A percentile compares a stretch with the other conserved stretches of the same genome.
Conservation (phyloP, 2,113 vertebrate genomes). For the Perccottus glenii region DNA sequence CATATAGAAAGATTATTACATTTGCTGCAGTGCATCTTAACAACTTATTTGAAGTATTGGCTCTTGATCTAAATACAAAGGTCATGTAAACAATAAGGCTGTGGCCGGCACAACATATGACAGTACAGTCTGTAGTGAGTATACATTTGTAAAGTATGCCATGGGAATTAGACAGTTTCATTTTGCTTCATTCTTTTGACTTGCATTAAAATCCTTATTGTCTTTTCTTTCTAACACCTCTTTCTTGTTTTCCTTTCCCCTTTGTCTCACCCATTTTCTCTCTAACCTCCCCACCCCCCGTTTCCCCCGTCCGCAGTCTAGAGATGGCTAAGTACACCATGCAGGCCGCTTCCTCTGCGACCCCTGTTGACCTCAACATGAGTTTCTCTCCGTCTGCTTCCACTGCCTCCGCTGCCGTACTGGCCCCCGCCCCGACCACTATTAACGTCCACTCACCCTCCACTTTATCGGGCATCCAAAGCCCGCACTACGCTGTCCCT, state of each 20-base stretch:
- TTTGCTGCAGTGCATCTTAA: too few relatives aligned
- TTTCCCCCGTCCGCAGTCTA: conserved; percentile 87
- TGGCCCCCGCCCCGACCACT: conserved; percentile 80
- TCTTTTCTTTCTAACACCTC: conserved; percentile 76
- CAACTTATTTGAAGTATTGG: too few relatives aligned
- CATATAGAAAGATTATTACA: too few relatives aligned
- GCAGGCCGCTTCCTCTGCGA: conserved; percentile 88
- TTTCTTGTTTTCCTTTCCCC: conserved; percentile 46
- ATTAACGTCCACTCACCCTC: conserved; percentile 88
- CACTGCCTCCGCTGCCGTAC: conserved; percentile 80
- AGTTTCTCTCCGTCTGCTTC: conserved; percentile 88
- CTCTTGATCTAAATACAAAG: too few relatives aligned
- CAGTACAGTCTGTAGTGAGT: too few relatives aligned
- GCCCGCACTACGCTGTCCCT: conserved; percentile 90
- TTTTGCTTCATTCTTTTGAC: conserved; percentile 87
- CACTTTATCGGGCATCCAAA: conserved; percentile 84
- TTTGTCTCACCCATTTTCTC: conserved; percentile 70
- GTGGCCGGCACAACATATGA: too few relatives aligned
- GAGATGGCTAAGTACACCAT: conserved; percentile 98
- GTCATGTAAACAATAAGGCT: too few relatives aligned
- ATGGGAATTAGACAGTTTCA: conserved; percentile 82
- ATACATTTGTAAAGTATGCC: too few relatives aligned
- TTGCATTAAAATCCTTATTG: conserved; percentile 86
- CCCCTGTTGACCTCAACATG: conserved; percentile 91
- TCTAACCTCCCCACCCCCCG: conserved; percentile 60